Conservation (phyloP, 2,797 vertebrate species). For the Lerista edwardsae region DNA sequence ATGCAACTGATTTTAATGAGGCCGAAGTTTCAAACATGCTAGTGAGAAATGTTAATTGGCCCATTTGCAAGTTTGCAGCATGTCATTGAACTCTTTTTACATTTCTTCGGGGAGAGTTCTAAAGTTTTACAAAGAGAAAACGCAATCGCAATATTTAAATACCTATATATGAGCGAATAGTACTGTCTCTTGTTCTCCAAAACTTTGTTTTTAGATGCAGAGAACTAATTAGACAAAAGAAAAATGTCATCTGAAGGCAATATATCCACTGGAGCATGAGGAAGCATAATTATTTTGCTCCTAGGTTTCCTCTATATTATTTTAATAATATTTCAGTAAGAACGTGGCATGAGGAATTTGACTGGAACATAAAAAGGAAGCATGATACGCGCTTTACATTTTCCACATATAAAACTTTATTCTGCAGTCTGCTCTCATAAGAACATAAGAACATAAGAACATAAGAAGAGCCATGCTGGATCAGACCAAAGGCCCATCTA, state of each 20-base stretch:
- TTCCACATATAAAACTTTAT: background rate
- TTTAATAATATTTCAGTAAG: background rate
- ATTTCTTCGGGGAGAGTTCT: conserved; percentile 54
- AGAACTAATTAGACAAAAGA: conserved; percentile 41
- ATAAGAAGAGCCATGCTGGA: no score
- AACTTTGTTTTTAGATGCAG: conserved; percentile 30
- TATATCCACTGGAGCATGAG: conserved; percentile 3
- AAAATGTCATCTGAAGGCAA: conserved; percentile 4
- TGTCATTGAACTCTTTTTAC: conserved; percentile 53
- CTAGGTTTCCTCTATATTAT: background rate
- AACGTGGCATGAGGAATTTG: background rate
- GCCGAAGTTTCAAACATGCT: conserved; percentile 51
- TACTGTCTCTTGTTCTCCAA: conserved; percentile 22
- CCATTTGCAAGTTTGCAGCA: conserved; percentile 46
- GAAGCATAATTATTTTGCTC: conserved; percentile 27
- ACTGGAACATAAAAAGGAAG: background rate
- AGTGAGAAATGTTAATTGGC: conserved; percentile 62
- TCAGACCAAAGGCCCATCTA: no score
- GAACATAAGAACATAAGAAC: no score
- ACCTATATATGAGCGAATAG: conserved; percentile 38
- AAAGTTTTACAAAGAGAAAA: conserved; percentile 55
- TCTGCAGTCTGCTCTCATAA: no score
- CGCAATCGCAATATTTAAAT: conserved; percentile 43
- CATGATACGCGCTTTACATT: background rate
- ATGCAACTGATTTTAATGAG: conserved; percentile 65